Base-by-base conservation (phyloP, 1,140 invertebrate species). In the Achatina immaculata region DNA sequence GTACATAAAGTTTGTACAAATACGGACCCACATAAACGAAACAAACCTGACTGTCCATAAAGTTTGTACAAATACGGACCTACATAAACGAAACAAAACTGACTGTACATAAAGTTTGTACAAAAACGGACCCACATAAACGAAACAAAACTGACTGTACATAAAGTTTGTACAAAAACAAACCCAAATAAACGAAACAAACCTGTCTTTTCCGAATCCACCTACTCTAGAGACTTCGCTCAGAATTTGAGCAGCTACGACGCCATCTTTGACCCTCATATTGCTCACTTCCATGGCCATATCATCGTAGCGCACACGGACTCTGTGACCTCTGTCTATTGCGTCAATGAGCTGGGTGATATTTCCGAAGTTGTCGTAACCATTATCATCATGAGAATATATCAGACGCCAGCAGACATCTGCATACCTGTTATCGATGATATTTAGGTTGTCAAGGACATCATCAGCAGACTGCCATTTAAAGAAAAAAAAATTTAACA, bases 211-310 rank as follows among this genome's bases (percentile, higher is more conserved):
- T 24, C 40, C 66, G 28, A 24, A 31, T 19, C 76, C 78, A 16
- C 74, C 77, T 24, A 66, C 78, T 28, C 58, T 31, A 21, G 72
- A 40, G 28, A 83, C 78, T n/a, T 79, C 78, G 74, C 81, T 65
- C 43, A 81, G 55, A 6, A 83, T 19, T 38, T 83, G 82, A 24
- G 74, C 78, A 0, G 78, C 48, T 9, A 83, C 78, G 28, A 81
- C 74, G 7, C 77, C 62, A 2, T 58, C 45, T 21, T 75, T 69
- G 45, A 83, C 77, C 14, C 82, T 43, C 21, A 81, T 68, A 58
- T 83, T 83, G 82, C 78, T 83, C 28, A 80, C 82, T 55, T 80
- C 82, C 40, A 65, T 48, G 40, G 78, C 48, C 58, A 80, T 55
- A 68, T 83, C 77, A 43, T 83, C 74, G 62, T 72, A 69, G 28